Evolutionary conservation across 2,888 invertebrate genomes (phyloP).

Genomic region (Thelaira solivaga): DNA sequence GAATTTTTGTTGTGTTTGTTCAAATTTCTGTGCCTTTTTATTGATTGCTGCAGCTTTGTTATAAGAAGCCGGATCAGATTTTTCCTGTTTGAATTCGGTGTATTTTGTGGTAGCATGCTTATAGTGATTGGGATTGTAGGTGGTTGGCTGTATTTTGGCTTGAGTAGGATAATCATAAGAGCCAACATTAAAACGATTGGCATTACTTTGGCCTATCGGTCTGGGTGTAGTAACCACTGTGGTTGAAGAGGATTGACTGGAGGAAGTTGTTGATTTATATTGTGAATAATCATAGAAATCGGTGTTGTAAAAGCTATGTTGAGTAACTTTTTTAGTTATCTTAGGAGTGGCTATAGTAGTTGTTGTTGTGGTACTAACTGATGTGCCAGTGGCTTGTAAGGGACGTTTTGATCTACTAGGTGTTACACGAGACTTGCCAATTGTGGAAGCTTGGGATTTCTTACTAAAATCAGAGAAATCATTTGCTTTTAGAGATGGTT

Average conservation of each 20-base stretch:
- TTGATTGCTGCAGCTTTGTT: slow-evolving; percentile 50
- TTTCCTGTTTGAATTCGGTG: slow-evolving; percentile 59
- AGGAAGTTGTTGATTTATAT: slow-evolving; percentile 69
- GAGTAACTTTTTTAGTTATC: slow-evolving; percentile 71
- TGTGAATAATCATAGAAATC: slow-evolving; percentile 66
- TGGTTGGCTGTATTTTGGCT: slow-evolving; percentile 75
- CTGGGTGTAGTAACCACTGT: slow-evolving; percentile 33
- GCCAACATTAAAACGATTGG: slow-evolving; percentile 69
- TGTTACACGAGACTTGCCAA: slow-evolving; percentile 67
- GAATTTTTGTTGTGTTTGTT: slow-evolving; percentile 64
- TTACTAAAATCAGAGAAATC: slow-evolving; percentile 74
- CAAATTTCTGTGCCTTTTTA: slow-evolving; percentile 67
- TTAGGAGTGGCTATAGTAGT: slow-evolving; percentile 62
- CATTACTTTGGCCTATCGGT: slow-evolving; percentile 32
- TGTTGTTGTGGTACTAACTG: slow-evolving; percentile 48
- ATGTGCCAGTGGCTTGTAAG: slow-evolving; percentile 50
- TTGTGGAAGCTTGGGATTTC: slow-evolving; percentile 66
- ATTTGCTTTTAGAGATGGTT: slow-evolving; percentile 72
- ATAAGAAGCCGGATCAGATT: slow-evolving; percentile 23
- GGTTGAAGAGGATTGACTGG: slow-evolving; percentile 58
- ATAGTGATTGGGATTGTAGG: slow-evolving; percentile 74
- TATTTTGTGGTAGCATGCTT: slow-evolving; percentile 69
- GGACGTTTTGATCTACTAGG: slow-evolving; percentile 68
- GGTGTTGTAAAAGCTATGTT: slow-evolving; percentile 74
- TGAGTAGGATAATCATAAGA: slow-evolving; percentile 70